Conservation (phyloP, 2,888 invertebrate genomes). For the Seira sanloemensis region DNA sequence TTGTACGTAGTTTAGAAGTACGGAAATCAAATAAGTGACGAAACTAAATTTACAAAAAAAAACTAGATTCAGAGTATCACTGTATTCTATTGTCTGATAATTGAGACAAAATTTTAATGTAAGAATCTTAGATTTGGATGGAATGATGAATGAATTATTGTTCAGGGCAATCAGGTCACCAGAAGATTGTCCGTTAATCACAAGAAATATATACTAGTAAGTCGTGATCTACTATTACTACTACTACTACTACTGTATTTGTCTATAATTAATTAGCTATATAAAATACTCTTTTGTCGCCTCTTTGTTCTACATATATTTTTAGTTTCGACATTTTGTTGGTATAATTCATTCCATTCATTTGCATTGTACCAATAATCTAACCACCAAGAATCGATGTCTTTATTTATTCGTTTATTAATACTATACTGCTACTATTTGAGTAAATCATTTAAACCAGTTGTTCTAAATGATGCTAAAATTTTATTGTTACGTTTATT, state of each 20-base stretch:
- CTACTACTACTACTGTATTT: no score
- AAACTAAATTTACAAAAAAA: constrained; percentile 62
- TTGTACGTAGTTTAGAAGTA: background rate
- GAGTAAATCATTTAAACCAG: constrained; percentile 46
- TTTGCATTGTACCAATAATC: constrained; percentile 20
- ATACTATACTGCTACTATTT: constrained; percentile 38
- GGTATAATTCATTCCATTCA: constrained; percentile 59
- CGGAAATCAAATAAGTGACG: constrained; percentile 48
- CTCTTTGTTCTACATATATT: constrained; percentile 26
- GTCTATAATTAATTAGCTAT: no score
- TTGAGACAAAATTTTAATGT: no score
- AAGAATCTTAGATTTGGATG: no score
- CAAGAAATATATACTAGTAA: no score
- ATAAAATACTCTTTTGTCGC: constrained; percentile 55
- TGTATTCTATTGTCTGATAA: no score
- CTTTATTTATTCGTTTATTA: background rate
- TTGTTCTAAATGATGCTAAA: constrained; percentile 6
- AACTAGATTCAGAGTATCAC: no score
- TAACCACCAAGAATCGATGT: no score
- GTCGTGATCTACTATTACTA: no score
- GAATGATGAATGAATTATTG: no score
- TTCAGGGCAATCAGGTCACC: no score
- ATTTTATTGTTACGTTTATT: background rate
- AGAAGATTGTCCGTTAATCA: no score
- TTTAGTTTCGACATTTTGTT: constrained; percentile 46